Percentiles rank a stretch among this genome's conserved stretches.
phyloP scores from a whole-genome alignment of 2,797 vertebrate genomes.

The Danio aesculapii region DNA sequence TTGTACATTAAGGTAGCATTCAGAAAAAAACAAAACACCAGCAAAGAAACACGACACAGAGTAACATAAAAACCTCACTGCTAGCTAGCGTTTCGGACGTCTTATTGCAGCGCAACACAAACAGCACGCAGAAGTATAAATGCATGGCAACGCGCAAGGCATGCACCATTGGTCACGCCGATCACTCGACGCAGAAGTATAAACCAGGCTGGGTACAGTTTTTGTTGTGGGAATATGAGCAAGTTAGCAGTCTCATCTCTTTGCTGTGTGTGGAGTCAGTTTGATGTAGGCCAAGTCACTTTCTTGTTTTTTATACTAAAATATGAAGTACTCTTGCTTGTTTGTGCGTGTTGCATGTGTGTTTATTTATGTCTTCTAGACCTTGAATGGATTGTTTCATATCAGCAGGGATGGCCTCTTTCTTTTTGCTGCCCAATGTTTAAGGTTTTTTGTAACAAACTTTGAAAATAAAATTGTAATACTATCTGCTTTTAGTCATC shows the following conservation, averaged over 20 bases:
- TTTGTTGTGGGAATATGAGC: background rate
- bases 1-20: too few species aligned
- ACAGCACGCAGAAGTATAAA: too few species aligned
- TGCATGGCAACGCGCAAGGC: too few species aligned
- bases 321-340: slow-evolving; percentile 71
- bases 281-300: slow-evolving; percentile 28
- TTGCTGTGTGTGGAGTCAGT: slow-evolving; percentile 6
- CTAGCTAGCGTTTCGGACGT: too few species aligned
- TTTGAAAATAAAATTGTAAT: slow-evolving; percentile 56
- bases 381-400: slow-evolving; percentile 47
- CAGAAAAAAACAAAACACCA: too few species aligned
- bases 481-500: slow-evolving; percentile 21
- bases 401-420: slow-evolving; percentile 49
- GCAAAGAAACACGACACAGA: too few species aligned
- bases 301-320: slow-evolving; percentile 59
- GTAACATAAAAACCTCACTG: too few species aligned
- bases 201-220: background rate
- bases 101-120: too few species aligned
- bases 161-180: too few species aligned
- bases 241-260: slow-evolving; percentile 6
- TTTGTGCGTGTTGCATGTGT: slow-evolving; percentile 80
- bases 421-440: slow-evolving; percentile 46
- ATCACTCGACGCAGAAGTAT: too few species aligned
- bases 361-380: slow-evolving; percentile 61
- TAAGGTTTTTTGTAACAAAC: slow-evolving; percentile 57